A percentile compares a stretch with the other conserved stretches of the same genome.
phyloP scores from a whole-genome alignment of 2,113 vertebrate genomes.

The Rallus limicola region DNA sequence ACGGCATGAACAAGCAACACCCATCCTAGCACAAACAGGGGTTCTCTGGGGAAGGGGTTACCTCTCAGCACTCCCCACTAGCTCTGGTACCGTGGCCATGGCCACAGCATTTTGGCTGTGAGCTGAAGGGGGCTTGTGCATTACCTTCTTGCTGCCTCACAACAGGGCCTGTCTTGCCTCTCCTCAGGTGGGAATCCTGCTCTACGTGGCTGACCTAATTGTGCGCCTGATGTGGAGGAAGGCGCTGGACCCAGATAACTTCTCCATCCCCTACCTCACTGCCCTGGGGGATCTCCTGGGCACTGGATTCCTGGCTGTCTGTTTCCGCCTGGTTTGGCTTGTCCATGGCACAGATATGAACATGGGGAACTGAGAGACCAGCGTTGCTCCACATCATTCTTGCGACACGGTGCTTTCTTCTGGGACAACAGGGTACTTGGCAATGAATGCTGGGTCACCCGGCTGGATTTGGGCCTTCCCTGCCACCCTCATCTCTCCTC shows the following conservation, averaged over 20 bases:
- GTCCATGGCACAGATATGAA: not conserved
- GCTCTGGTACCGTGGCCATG: not conserved
- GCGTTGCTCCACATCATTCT: not conserved
- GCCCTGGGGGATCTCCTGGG: slow-evolving; percentile 94
- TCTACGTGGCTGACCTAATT: slow-evolving; percentile 90
- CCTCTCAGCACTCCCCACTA: fast-evolving
- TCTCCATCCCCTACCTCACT: slow-evolving; percentile 97
- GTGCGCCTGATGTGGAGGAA: slow-evolving; percentile 89
- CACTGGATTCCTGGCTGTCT: slow-evolving; percentile 88
- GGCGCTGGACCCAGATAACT: slow-evolving; percentile 92
- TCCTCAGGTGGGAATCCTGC: slow-evolving; percentile 87
- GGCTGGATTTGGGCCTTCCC: not conserved
- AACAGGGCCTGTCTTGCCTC: not conserved
- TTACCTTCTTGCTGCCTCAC: not conserved
- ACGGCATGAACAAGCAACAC: not conserved
- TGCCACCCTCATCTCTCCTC: not conserved
- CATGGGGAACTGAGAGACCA: slow-evolving; percentile 18
- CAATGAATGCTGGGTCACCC: not conserved
- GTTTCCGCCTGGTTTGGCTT: slow-evolving; percentile 78
- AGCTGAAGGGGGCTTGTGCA: not conserved
- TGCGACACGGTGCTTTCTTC: not conserved
- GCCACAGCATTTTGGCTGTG: not conserved
- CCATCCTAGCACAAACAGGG: fast-evolving
- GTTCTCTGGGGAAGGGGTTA: not conserved
- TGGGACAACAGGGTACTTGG: not conserved